Percentiles rank a stretch among this genome's conserved stretches.
phyloP scores from a whole-genome alignment of 2,888 invertebrate genomes.

The Zonitis immaculata region DNA sequence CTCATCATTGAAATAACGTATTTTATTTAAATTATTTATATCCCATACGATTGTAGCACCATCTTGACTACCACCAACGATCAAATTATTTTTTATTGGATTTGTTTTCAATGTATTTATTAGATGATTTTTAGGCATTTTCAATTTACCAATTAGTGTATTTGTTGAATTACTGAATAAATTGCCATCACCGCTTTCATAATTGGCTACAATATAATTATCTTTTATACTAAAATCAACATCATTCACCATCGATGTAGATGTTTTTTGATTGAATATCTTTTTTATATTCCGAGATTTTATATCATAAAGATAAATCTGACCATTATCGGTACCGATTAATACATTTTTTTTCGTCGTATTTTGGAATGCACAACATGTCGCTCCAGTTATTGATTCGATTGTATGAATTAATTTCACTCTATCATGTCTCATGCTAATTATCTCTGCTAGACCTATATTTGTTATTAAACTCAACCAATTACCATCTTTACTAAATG shows the following conservation, averaged over 20 bases:
- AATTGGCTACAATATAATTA: slow-evolving; percentile 41
- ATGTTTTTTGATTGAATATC: slow-evolving; percentile 30
- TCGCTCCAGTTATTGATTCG: slow-evolving; percentile 39
- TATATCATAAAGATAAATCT: slow-evolving; percentile 43
- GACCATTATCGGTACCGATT: slow-evolving; percentile 40
- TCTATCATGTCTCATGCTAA: slow-evolving; percentile 38
- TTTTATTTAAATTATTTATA: slow-evolving; percentile 35
- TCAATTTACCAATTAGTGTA: slow-evolving; percentile 34
- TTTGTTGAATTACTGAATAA: slow-evolving; percentile 39
- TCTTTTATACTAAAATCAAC: slow-evolving; percentile 42
- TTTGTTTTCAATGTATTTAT: slow-evolving; percentile 40
- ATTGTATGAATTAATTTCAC: slow-evolving; percentile 40
- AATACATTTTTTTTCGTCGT: slow-evolving; percentile 40
- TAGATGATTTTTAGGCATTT: slow-evolving; percentile 40
- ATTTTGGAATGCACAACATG: slow-evolving; percentile 44
- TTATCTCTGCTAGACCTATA: slow-evolving; percentile 41
- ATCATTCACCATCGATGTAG: slow-evolving; percentile 33
- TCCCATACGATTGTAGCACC: slow-evolving; percentile 46
- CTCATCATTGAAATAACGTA: slow-evolving; percentile 30
- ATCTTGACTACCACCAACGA: slow-evolving; percentile 43
- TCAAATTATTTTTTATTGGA: slow-evolving; percentile 36
- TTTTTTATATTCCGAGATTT: slow-evolving; percentile 39
- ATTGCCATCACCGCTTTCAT: slow-evolving; percentile 39
- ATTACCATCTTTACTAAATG: slow-evolving; percentile 45
- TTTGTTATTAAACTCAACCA: slow-evolving; percentile 44